phyloP scores from a whole-genome alignment of 2,888 invertebrate genomes.

The Adineta ricciae region DNA sequence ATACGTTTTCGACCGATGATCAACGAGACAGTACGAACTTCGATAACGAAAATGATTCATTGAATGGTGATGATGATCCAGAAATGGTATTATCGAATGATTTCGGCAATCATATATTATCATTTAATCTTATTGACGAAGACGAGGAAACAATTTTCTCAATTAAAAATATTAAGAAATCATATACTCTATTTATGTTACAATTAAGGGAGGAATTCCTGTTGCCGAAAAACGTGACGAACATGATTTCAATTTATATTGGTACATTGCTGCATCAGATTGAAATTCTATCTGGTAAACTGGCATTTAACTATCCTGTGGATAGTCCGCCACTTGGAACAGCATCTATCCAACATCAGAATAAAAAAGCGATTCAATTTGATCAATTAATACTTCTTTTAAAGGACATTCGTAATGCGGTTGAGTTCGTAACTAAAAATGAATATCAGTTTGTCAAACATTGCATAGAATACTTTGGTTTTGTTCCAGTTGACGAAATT shows the following conservation, averaged over 20 bases:
- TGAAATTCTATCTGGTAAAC: not conserved
- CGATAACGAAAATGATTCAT: no score
- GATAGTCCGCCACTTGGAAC: not conserved
- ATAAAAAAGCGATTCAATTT: not conserved
- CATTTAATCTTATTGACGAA: no score
- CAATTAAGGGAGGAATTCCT: not conserved
- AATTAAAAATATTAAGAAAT: not conserved
- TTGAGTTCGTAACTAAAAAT: not conserved
- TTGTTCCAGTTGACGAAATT: not conserved
- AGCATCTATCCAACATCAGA: not conserved
- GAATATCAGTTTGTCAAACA: not conserved
- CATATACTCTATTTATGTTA: not conserved
- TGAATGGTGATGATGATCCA: no score
- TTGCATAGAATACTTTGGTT: not conserved
- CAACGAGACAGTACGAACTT: no score
- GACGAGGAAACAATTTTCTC: no score
- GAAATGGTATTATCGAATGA: no score
- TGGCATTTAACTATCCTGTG: not conserved
- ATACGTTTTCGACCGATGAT: no score
- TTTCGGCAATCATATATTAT: no score
- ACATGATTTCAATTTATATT: not conserved
- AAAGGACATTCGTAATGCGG: not conserved
- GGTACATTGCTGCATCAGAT: not conserved
- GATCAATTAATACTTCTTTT: not conserved
- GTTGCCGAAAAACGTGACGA: not conserved